Conservation (phyloP, 2,797 vertebrate species). For the Ctenochaetus hawaiiensis region DNA sequence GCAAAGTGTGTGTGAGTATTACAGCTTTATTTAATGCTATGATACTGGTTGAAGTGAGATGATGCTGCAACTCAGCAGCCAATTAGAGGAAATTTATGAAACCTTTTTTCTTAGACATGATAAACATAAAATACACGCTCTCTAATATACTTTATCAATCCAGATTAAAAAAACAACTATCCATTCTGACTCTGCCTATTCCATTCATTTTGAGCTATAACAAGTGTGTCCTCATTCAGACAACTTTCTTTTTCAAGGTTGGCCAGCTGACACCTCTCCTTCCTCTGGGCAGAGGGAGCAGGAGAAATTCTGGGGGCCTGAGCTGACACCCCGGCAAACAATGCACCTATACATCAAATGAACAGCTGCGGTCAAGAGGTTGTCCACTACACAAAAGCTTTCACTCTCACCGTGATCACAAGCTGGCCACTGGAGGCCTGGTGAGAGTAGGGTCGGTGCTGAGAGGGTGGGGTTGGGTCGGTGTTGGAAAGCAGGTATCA, state of each 20-base stretch:
- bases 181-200: conserved; percentile 11
- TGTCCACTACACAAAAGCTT: conserved; percentile 72
- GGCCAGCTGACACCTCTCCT: conserved; percentile 63
- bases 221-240: conserved; percentile 55
- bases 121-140: conserved; percentile 1
- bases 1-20: conserved; percentile 23
- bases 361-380: conserved; percentile 75
- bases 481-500: conserved; percentile 43
- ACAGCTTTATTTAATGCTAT: conserved; percentile 23
- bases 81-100: conserved; percentile 32
- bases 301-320: conserved; percentile 58
- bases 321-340: conserved; percentile 57
- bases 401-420: conserved; percentile 69
- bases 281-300: conserved; percentile 71
- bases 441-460: conserved; percentile 30
- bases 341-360: conserved; percentile 75
- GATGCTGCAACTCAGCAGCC: conserved; percentile 24
- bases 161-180: conserved; percentile 10
- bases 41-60: conserved; percentile 20
- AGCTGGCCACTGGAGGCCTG: conserved; percentile 68
- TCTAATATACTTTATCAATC: conserved; percentile 22
- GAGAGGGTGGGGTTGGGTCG: conserved; percentile 3
- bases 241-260: conserved; percentile 78
- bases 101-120: conserved; percentile 8
- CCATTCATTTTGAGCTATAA: conserved; percentile 60